Conservation (phyloP, 2,797 vertebrate genomes). For the Neosalanx taihuensis region DNA sequence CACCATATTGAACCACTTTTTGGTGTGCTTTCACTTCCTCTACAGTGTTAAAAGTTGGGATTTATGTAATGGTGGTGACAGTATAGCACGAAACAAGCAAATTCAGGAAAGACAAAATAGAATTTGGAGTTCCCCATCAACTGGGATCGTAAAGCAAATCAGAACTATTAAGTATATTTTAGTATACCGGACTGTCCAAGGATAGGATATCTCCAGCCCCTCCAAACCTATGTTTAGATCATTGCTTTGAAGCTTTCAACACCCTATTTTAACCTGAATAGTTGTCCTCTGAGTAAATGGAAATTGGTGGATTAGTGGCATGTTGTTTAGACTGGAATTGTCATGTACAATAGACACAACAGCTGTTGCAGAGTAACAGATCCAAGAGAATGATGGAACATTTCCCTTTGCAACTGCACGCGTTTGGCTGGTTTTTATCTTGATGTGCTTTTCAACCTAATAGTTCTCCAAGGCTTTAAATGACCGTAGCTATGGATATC, state of each 20-base stretch:
- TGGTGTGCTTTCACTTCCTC: constrained; percentile 63
- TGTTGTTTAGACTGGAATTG: constrained; percentile 68
- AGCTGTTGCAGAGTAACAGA: constrained; percentile 60
- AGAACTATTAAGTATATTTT: constrained; percentile 1
- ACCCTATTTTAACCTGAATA: constrained; percentile 62
- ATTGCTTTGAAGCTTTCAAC: constrained; percentile 56
- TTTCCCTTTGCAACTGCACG: constrained; percentile 35
- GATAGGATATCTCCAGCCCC: constrained; percentile 8
- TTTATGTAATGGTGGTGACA: constrained; percentile 65
- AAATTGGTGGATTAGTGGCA: constrained; percentile 66
- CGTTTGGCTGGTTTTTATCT: constrained; percentile 26
- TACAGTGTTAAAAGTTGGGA: constrained; percentile 65
- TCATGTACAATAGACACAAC: constrained; percentile 62
- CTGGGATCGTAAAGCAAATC: neutral
- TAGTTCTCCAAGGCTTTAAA: constrained; percentile 18
- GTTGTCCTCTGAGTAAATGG: constrained; percentile 64
- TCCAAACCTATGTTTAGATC: constrained; percentile 56
- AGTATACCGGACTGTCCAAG: neutral
- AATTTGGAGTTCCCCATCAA: neutral
- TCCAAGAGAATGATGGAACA: constrained; percentile 47
- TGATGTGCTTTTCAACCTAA: constrained; percentile 22
- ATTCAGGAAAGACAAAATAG: constrained; percentile 35
- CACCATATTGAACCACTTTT: constrained; percentile 74
- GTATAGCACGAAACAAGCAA: constrained; percentile 30
- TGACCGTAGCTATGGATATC: constrained; percentile 22